Evolutionary conservation across 1,140 invertebrate genomes (phyloP), one percentile per base, ranked within the genome.

Genomic region (Zaprionus africanus): DNA sequence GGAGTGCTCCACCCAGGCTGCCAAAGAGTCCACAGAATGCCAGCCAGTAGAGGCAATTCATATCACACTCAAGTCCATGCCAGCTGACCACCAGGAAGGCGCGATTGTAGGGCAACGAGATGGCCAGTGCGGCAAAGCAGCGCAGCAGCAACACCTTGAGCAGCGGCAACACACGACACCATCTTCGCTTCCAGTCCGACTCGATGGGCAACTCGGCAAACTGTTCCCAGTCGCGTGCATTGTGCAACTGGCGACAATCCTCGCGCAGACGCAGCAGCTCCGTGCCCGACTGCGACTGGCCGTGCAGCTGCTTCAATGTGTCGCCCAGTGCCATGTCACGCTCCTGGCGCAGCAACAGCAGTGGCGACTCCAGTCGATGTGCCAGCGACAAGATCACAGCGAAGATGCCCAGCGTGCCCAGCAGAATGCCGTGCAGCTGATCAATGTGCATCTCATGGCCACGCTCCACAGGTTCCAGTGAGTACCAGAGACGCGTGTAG

Each of bases 11-110:
- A 0, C 36, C 26, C 13, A 81, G 5, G 41, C 91, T 92, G 72
- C 90, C 91, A 0, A 79, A 26, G 9, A 92, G 59, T 11, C 91
- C 91, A 1, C 79, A 78, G 53, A 91, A 80, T 12, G 83, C 78
- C 72, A 92, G 69, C 68, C 82, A 83, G 38, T 92, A 92, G 11
- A 92, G 72, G 28, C 91, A 92, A 56, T 88, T 92, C 77, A 83
- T 92, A 46, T 87, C 82, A 56, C 91, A 92, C 43, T 88, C 76
- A 15, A 92, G 74, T 5, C 90, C 91, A 43, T 82, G 74, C 82
- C 84, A 82, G 61, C 91, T 92, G 61, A 90, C 79, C 34, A 78
- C 73, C 15, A 92, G 61, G 38, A 91, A 92, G 4, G 87, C 84
- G 0, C 86, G 86, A 66, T 92, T 92, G 43, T 79, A 92, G 13